Evolutionary conservation across 37 sponge, comb jelly and placozoan species (phyloP).

Genomic region (Hexactinellida sp.): DNA sequence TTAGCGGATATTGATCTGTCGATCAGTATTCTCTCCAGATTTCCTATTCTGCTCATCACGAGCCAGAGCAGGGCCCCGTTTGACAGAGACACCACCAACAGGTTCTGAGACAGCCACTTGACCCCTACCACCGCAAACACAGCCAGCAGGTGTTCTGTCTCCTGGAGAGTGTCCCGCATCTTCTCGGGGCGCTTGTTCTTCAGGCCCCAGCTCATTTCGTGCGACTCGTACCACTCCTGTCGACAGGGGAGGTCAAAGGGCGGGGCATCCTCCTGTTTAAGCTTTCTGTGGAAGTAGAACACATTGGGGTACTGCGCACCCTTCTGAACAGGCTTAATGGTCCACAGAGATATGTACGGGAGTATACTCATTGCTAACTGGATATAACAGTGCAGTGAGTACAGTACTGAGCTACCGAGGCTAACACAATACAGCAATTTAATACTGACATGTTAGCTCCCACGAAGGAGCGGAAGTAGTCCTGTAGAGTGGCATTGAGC

Average conservation of each 20-base stretch:
- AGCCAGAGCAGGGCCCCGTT: neutral
- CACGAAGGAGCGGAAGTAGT: slow-evolving; percentile 64
- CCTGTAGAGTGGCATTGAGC: slow-evolving; percentile 70
- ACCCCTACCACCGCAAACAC: slow-evolving; percentile 1
- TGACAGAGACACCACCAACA: neutral
- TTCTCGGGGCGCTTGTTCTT: neutral
- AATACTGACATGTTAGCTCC: slow-evolving; percentile 78
- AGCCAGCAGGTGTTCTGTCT: neutral
- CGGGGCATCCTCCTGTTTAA: neutral
- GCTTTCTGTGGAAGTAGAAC: neutral
- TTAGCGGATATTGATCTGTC: neutral
- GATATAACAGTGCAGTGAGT: no score
- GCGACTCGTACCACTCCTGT: neutral
- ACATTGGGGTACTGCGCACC: neutral
- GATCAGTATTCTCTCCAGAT: neutral
- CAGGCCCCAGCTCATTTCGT: neutral
- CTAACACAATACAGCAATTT: neutral
- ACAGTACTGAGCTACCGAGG: no score
- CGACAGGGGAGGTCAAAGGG: neutral
- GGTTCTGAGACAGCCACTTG: neutral
- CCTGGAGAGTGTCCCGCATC: neutral
- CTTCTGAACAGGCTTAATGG: neutral
- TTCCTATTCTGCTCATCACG: neutral
- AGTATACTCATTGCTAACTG: slow-evolving; percentile 3
- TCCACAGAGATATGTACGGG: neutral